Conservation (phyloP, 2,797 vertebrate species). For the Poeciliopsis gracilis region DNA sequence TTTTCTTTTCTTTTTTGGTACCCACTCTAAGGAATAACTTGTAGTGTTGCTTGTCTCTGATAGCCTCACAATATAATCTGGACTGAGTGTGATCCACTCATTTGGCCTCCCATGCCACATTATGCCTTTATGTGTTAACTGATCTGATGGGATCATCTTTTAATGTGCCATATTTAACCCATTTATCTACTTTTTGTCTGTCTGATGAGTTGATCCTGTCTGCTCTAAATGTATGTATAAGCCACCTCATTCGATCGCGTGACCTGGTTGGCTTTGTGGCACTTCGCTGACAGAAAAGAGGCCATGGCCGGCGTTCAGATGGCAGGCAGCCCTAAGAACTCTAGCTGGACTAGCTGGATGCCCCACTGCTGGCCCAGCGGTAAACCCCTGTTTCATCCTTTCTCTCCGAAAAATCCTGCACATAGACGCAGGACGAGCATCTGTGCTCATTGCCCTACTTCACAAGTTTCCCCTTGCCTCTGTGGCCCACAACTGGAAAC, state of each 20-base stretch:
- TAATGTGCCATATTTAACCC: background rate
- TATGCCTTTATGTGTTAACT: constrained; percentile 23
- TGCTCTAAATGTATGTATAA: constrained; percentile 25
- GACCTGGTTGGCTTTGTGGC: constrained; percentile 67
- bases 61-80: constrained; percentile 66
- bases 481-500: constrained; percentile 2
- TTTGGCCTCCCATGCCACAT: constrained; percentile 24
- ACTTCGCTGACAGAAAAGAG: constrained; percentile 60
- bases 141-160: constrained; percentile 20
- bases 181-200: constrained; percentile 10
- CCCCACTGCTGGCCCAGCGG: constrained; percentile 34
- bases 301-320: constrained; percentile 71
- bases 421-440: constrained; percentile 23
- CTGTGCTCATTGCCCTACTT: constrained; percentile 8
- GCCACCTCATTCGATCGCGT: constrained; percentile 54
- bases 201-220: constrained; percentile 13
- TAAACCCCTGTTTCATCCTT: constrained; percentile 55
- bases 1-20: background rate
- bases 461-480: constrained; percentile 2
- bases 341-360: constrained; percentile 58
- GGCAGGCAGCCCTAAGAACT: constrained; percentile 60
- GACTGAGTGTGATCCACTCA: constrained; percentile 66
- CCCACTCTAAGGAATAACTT: constrained; percentile 13
- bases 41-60: constrained; percentile 38
- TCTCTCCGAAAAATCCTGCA: constrained; percentile 33